These are phyloP conservation scores for Masticophis lateralis DNA, from an alignment of 2,797 vertebrate genomes.

Conservation along the genomic window DNA sequence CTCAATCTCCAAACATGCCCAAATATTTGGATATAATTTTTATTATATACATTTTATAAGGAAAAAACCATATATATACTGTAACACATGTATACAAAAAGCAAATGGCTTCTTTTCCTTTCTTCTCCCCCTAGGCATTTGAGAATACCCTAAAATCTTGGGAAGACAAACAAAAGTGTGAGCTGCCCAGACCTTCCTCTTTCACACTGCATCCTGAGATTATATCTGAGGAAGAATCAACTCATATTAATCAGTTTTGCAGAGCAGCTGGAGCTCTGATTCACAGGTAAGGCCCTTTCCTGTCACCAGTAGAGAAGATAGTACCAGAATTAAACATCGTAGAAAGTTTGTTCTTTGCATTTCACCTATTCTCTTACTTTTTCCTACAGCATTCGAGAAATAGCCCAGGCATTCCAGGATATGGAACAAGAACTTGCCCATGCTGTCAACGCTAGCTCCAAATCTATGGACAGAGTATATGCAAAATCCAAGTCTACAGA, in stretches of 20 bases:
- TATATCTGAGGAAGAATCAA: conserved; percentile 87
- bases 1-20: neutral
- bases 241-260: conserved; percentile 86
- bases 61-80: neutral
- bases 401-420: conserved; percentile 85
- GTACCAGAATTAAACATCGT: neutral
- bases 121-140: conserved; percentile 79
- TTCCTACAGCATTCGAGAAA: conserved; percentile 85
- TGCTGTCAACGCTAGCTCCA: conserved; percentile 94
- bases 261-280: conserved; percentile 89
- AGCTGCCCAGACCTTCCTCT: conserved; percentile 80
- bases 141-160: conserved; percentile 96
- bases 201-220: conserved; percentile 84
- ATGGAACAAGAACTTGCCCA: conserved; percentile 97
- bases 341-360: conserved; percentile 14
- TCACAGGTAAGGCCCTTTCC: conserved; percentile 77
- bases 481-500: conserved; percentile 82
- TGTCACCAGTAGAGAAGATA: neutral
- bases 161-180: conserved; percentile 96
- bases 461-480: conserved; percentile 93
- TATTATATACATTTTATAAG: neutral
- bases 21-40: neutral
- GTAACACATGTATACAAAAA: neutral
- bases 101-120: neutral
- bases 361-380: neutral